Evolutionary conservation across 2,797 vertebrate species (phyloP).

Genomic region (Hydrocynus forskahlii): DNA sequence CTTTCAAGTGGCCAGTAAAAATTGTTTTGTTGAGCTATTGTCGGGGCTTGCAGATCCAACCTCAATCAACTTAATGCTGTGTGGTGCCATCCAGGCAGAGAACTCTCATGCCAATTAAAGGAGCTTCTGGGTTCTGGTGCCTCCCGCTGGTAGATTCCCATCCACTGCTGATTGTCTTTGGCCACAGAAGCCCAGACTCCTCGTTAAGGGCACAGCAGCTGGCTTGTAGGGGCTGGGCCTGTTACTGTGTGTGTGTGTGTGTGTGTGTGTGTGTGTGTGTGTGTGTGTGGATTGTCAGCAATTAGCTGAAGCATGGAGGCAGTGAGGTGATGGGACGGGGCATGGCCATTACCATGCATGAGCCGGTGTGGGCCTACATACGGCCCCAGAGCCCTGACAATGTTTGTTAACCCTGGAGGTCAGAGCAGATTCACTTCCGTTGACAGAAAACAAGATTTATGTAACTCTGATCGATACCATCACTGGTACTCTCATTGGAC

Average conservation of each 20-base stretch:
- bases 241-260: constrained; percentile 67
- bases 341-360: constrained; percentile 90
- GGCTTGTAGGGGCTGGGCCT: constrained; percentile 64
- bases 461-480: constrained; percentile 96
- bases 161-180: constrained; percentile 93
- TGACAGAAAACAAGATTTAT: constrained; percentile 99
- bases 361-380: constrained; percentile 85
- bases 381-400: constrained; percentile 92
- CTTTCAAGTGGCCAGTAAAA: constrained; percentile 55
- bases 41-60: constrained; percentile 84
- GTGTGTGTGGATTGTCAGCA: constrained; percentile 91
- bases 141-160: constrained; percentile 95
- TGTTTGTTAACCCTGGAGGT: constrained; percentile 98
- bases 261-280: constrained; percentile 71
- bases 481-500: constrained; percentile 88
- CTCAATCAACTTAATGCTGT: constrained; percentile 88
- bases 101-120: constrained; percentile 93
- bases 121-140: constrained; percentile 81
- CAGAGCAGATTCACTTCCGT: constrained; percentile 94
- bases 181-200: constrained; percentile 85
- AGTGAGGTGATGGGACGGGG: constrained; percentile 91
- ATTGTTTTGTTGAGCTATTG: constrained; percentile 64
- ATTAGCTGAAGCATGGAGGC: constrained; percentile 92
- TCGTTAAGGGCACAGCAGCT: constrained; percentile 81
- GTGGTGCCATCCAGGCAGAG: constrained; percentile 81